A percentile compares a stretch with the other conserved stretches of the same genome.
Conservation (phyloP, 2,888 invertebrate genomes). For the Apodemia mormo region DNA sequence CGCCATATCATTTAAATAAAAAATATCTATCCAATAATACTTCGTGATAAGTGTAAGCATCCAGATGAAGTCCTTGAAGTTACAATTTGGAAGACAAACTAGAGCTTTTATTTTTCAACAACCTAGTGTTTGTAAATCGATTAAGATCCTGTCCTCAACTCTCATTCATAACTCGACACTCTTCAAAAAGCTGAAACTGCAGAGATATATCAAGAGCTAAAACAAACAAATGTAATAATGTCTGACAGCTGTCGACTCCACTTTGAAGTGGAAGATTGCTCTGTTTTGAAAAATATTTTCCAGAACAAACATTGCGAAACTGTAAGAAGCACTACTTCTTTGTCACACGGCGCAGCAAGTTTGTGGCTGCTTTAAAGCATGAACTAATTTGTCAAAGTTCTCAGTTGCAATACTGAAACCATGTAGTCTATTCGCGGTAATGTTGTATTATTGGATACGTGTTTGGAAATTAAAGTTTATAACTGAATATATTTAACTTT, state of each 20-base stretch:
- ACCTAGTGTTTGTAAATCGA: too few relatives aligned
- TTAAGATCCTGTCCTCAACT: too few relatives aligned
- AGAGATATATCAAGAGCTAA: too few relatives aligned
- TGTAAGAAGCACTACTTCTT: constrained; percentile 41
- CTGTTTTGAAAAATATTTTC: constrained; percentile 21
- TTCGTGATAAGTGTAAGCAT: too few relatives aligned
- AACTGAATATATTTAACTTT: too few relatives aligned
- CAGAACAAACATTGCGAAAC: constrained; percentile 22
- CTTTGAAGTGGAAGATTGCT: constrained; percentile 13
- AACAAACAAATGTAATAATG: neutral
- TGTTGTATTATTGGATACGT: constrained; percentile 10
- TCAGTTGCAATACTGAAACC: constrained; percentile 50
- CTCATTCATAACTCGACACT: too few relatives aligned
- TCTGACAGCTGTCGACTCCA: neutral
- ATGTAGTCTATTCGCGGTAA: constrained; percentile 38
- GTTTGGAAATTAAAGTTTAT: neutral
- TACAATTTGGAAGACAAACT: too few relatives aligned
- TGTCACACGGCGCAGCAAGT: constrained; percentile 30
- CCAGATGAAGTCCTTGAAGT: too few relatives aligned
- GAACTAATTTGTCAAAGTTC: constrained; percentile 73
- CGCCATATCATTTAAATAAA: too few relatives aligned
- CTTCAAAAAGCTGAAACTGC: too few relatives aligned
- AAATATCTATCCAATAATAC: too few relatives aligned
- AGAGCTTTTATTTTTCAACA: too few relatives aligned
- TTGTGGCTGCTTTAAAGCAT: constrained; percentile 59